Evolutionary conservation across 2,888 invertebrate species (phyloP).

Genomic region (Eudemis profundana): DNA sequence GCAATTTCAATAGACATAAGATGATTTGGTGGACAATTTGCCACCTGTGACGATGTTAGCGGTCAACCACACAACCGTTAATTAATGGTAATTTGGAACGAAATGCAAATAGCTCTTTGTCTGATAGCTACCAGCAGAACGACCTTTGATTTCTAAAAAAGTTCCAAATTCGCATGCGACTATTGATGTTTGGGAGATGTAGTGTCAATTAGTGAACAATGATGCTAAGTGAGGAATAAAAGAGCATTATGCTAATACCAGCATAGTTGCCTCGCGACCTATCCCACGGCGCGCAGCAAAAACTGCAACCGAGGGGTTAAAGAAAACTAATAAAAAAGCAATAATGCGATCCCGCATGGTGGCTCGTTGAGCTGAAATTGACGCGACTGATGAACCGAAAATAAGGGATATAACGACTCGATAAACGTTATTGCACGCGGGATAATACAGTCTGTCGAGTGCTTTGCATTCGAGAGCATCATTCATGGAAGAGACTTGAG

Average conservation of each 20-base stretch:
- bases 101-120: constrained; percentile 81
- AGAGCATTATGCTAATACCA: constrained; percentile 83
- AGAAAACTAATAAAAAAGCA: constrained; percentile 84
- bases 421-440: constrained; percentile 41
- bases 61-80: constrained; percentile 75
- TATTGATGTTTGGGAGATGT: neutral
- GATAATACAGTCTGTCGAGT: constrained; percentile 25
- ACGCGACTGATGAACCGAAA: constrained; percentile 79
- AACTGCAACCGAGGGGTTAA: constrained; percentile 76
- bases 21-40: constrained; percentile 12
- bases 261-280: constrained; percentile 77
- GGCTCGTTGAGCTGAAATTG: constrained; percentile 81
- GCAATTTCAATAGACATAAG: constrained; percentile 2
- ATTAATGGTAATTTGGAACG: constrained; percentile 72
- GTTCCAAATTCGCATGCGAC: constrained; percentile 63
- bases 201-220: constrained; percentile 64
- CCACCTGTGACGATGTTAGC: constrained; percentile 55
- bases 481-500: neutral
- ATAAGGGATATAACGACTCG: constrained; percentile 56
- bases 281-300: constrained; percentile 81
- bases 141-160: constrained; percentile 72
- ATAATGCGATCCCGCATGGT: constrained; percentile 84
- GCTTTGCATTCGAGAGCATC: constrained; percentile 10
- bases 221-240: constrained; percentile 61
- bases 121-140: constrained; percentile 65